Base-by-base conservation (phyloP, 2,888 invertebrate species). In the Sarcophaga rosellei region DNA sequence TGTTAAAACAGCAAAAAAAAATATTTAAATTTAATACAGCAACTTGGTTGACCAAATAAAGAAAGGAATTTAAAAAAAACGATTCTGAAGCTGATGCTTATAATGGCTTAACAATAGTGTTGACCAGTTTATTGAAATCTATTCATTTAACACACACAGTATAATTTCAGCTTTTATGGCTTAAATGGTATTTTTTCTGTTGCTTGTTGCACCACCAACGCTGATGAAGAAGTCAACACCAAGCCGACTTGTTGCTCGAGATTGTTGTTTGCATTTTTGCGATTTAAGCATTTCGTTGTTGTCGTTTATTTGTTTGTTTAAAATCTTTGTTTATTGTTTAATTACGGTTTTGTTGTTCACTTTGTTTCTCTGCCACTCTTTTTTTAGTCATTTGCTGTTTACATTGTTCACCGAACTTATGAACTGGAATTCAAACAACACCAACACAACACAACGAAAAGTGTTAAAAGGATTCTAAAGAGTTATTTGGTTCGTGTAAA, bases 181-280 rank as follows among this genome's bases (percentile, higher is more conserved):
- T 85, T 79, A 85, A 81, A 82, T 82, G 78, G 59, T 47, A 66
- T 80, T 79, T 35, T 35, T 35, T 35, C 82, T 75, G 79, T 75
- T 85, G 74, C 81, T 47, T 45, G 25, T 73, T 79, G 53, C 35
- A n/a, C 23, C 4, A 15, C 62, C 11, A 21, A 63, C 20, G 76
- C 81, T 77, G 85, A 85, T 85, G 82, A 85, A 85, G 81, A 79
- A 79, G 75, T 85, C 75, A 75, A 66, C 12, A 57, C 1, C 10
- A 62, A 66, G 75, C 79, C 47, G 70, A 78, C 78, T 69, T 63
- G 78, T 35, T 68, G 74, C 25, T 63, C 81, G 69, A 61, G 70
- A 68, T 85, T 79, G 85, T 79, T 78, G 75, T 81, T 59, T 65
- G 44, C 66, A 5, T 23, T 65, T 23, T 74, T 23, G 44, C 23